Evolutionary conservation across 2,797 vertebrate genomes (phyloP).

Genomic region (Argyrosomus regius): DNA sequence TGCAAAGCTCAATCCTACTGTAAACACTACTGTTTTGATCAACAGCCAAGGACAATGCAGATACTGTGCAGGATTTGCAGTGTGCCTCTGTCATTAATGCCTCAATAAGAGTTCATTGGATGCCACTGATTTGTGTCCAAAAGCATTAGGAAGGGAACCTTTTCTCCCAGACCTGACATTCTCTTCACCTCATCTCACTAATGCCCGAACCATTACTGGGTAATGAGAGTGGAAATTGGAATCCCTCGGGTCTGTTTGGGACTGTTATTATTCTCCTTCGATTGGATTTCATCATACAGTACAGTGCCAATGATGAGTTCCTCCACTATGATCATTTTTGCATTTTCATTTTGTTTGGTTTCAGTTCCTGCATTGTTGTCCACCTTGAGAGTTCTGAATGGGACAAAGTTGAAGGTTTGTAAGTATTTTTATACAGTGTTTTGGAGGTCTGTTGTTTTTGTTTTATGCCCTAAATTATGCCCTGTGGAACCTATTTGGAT

Average conservation of each 20-base stretch:
- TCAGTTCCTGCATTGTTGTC: constrained; percentile 41
- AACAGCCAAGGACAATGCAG: constrained; percentile 61
- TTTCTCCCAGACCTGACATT: constrained; percentile 57
- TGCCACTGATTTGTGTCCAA: constrained; percentile 65
- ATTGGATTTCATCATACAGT: constrained; percentile 72
- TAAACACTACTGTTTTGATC: constrained; percentile 37
- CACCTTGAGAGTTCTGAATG: constrained; percentile 54
- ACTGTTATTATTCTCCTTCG: constrained; percentile 66
- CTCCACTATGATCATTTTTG: constrained; percentile 54
- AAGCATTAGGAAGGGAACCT: constrained; percentile 62
- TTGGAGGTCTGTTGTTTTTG: constrained; percentile 56
- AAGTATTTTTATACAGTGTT: constrained; percentile 58
- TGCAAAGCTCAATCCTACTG: constrained; percentile 32
- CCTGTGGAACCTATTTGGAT: constrained; percentile 66
- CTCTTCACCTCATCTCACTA: constrained; percentile 66
- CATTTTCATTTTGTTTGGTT: constrained; percentile 63
- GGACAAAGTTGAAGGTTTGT: constrained; percentile 60
- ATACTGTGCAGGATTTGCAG: constrained; percentile 47
- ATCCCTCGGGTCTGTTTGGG: constrained; percentile 67
- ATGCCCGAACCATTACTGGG: constrained; percentile 69
- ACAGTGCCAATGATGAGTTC: constrained; percentile 65
- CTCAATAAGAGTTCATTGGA: constrained; percentile 50
- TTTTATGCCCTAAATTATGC: constrained; percentile 60
- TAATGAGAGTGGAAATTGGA: constrained; percentile 78
- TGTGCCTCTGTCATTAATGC: constrained; percentile 65